Evolutionary conservation across 2,888 invertebrate genomes (phyloP), one percentile per base, ranked within the genome.

Genomic region (Merodon equestris): DNA sequence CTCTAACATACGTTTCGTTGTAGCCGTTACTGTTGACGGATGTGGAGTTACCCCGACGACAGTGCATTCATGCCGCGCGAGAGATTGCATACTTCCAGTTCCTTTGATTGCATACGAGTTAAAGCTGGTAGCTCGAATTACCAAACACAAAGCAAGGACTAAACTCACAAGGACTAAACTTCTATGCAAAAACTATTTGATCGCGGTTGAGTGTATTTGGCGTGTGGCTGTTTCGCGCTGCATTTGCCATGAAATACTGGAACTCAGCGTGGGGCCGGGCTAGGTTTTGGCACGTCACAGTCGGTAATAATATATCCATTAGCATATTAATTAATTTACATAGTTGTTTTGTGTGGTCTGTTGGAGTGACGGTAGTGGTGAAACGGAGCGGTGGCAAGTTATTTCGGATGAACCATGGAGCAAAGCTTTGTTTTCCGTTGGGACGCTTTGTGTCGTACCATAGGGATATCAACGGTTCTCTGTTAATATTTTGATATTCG

Each of bases 321-420:
- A 74, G 79, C 68, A 74, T 74, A 70, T 56, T 74, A 70, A 79
- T 70, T 79, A 74, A 63, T 58, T 57, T 14, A 44, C 63, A 57
- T 50, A 68, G 10, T 40, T 40, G 40, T 3, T 3, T 77, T 73
- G 63, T 68, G 73, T 27, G 27, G 27, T 27, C 27, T 2, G 3
- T 27, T 27, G 27, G 27, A 2, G 27, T 2, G 27, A n/a, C n/a
- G n/a, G n/a, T n/a, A n/a, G n/a, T n/a, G n/a, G n/a, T n/a, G n/a
- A n/a, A n/a, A n/a, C n/a, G 27, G 7, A 27, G 7, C 27, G 27
- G 27, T 2, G 27, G 27, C 27, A 27, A 27, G 27, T 7, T 7
- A 7, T 4, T 27, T 27, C 7, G 27, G 27, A 2, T 27, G 27
- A 27, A 27, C 2, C 7, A 27, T 27, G 27, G 27, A 27, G 7